Percentiles rank a stretch among this genome's conserved stretches.
Evolutionary conservation across 2,113 vertebrate species (phyloP).

Genomic region (Phoenicopterus ruber): DNA sequence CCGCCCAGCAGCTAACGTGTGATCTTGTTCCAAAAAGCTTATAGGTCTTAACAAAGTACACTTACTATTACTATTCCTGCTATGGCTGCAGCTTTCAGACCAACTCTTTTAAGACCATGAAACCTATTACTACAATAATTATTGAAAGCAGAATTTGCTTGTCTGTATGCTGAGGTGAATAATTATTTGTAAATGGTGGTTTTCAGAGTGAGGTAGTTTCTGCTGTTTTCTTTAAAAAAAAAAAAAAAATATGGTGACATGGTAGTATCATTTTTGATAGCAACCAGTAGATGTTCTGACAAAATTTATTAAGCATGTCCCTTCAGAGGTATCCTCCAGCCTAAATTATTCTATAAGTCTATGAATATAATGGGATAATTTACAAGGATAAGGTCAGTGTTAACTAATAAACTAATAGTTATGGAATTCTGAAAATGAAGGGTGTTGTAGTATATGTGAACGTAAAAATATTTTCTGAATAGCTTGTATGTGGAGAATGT

Average conservation of each 20-base stretch:
- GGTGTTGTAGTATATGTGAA: not conserved
- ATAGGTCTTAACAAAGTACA: not conserved
- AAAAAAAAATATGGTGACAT: not conserved
- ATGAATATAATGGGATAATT: not conserved
- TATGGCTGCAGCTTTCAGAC: not conserved
- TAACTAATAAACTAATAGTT: not conserved
- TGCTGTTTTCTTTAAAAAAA: not conserved
- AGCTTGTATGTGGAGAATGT: not conserved
- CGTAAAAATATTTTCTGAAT: not conserved
- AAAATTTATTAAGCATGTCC: not conserved
- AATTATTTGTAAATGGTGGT: slow-evolving; percentile 33
- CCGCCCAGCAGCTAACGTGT: not conserved
- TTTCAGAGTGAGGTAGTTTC: slow-evolving; percentile 13
- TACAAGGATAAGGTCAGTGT: not conserved
- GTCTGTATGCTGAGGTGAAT: not conserved
- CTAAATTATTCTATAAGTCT: not conserved
- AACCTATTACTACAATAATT: slow-evolving; percentile 1
- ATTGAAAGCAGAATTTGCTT: slow-evolving; percentile 33
- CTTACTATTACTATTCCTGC: not conserved
- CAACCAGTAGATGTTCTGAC: not conserved
- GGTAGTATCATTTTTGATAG: not conserved
- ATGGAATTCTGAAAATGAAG: not conserved
- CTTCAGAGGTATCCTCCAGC: not conserved
- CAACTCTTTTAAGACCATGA: not conserved
- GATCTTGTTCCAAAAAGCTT: not conserved